phyloP scores from a whole-genome alignment of 1,140 invertebrate genomes.

The Papilio polytes region DNA sequence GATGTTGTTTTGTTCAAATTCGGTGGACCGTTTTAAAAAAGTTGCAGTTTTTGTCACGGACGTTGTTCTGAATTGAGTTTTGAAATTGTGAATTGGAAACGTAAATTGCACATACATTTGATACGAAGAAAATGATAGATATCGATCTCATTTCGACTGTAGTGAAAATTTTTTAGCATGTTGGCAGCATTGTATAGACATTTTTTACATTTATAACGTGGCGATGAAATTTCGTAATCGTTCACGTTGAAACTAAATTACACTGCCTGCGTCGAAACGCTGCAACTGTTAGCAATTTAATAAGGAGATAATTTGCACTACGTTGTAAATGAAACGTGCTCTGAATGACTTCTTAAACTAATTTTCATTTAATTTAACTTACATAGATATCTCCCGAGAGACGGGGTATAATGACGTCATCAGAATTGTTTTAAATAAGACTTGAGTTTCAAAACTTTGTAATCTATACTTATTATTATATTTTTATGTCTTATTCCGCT shows the following conservation, averaged over 20 bases:
- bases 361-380: conserved; percentile 6
- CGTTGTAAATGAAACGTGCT: conserved; percentile 21
- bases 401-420: not conserved
- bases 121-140: no score
- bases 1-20: conserved; percentile 23
- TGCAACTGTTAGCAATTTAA: conserved; percentile 28
- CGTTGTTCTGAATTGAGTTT: not conserved
- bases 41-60: conserved; percentile 14
- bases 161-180: no score
- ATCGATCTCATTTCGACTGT: no score
- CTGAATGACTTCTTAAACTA: not conserved
- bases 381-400: not conserved
- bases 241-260: conserved; percentile 22
- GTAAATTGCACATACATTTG: no score
- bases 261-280: conserved; percentile 1
- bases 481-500: no score
- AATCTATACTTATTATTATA: no score
- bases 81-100: not conserved
- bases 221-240: not conserved
- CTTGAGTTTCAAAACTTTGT: no score
- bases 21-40: conserved; percentile 4
- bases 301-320: conserved; percentile 26
- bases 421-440: no score
- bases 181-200: no score
- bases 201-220: not conserved